These are phyloP conservation scores for Psephotus haematonotus DNA, from an alignment of 2,113 vertebrate species.

Conservation along the genomic window DNA sequence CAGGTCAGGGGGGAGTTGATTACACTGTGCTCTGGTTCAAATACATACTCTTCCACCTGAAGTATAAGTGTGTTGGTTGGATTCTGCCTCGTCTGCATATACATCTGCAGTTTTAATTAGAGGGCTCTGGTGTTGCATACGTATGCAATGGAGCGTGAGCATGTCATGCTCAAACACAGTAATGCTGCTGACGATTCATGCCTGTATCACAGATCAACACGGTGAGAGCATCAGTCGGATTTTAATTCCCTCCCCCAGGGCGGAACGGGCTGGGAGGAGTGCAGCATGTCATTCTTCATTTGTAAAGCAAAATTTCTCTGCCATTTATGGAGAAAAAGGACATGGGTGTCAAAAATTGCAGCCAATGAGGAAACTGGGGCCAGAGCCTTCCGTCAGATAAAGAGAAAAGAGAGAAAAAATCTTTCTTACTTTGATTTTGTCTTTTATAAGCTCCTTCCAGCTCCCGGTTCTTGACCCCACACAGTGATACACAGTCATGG, in stretches of 20 bases:
- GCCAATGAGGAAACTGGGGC: background rate
- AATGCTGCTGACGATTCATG: background rate
- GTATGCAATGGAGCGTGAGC: background rate
- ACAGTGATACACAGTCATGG: background rate
- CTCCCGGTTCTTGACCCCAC: background rate
- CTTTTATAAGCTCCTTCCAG: background rate
- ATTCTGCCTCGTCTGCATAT: background rate
- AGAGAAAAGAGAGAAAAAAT: background rate
- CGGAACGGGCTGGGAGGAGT: conserved; percentile 2
- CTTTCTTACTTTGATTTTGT: background rate
- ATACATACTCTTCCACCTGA: background rate
- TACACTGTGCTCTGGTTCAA: background rate
- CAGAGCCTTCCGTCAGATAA: background rate
- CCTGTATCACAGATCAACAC: background rate
- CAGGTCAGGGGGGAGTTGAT: background rate
- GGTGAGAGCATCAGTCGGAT: background rate
- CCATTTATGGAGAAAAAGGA: background rate
- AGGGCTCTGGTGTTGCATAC: background rate
- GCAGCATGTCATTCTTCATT: background rate
- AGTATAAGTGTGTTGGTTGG: background rate
- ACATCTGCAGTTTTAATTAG: background rate
- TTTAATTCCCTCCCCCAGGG: background rate
- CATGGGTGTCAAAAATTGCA: background rate
- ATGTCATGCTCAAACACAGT: accelerated
- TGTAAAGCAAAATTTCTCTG: background rate